phyloP scores from a whole-genome alignment of 2,888 invertebrate species.

The Rhodophaea formosa region DNA sequence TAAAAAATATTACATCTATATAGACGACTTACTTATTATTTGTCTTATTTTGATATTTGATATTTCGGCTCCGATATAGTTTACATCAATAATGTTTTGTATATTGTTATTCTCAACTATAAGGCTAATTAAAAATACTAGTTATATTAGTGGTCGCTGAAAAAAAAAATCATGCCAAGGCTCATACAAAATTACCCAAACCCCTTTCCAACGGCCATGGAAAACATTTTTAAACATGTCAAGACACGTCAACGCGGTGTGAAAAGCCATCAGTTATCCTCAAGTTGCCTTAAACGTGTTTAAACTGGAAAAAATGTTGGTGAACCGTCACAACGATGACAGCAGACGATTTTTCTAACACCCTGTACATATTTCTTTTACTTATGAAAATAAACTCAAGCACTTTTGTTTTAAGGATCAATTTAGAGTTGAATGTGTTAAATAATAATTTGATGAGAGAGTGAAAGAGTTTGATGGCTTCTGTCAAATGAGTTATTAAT shows the following conservation, averaged over 20 bases:
- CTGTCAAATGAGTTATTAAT: conserved; percentile 8
- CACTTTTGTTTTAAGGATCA: background rate
- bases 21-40: too few relatives aligned
- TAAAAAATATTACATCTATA: too few relatives aligned
- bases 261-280: conserved; percentile 6
- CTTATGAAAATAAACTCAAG: background rate
- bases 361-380: background rate
- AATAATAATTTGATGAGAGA: background rate
- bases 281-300: conserved; percentile 4
- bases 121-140: too few relatives aligned
- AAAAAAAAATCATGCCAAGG: too few relatives aligned
- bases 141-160: too few relatives aligned
- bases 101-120: too few relatives aligned
- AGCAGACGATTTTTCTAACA: conserved; percentile 25
- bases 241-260: conserved; percentile 2
- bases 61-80: too few relatives aligned
- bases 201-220: background rate
- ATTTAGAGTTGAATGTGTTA: background rate
- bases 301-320: conserved; percentile 12
- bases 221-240: conserved; percentile 7
- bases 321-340: conserved; percentile 23
- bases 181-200: too few relatives aligned
- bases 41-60: too few relatives aligned
- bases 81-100: too few relatives aligned
- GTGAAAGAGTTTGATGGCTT: conserved; percentile 4